Evolutionary conservation across 1,140 invertebrate species (phyloP).

Genomic region (Hyphantria cunea): DNA sequence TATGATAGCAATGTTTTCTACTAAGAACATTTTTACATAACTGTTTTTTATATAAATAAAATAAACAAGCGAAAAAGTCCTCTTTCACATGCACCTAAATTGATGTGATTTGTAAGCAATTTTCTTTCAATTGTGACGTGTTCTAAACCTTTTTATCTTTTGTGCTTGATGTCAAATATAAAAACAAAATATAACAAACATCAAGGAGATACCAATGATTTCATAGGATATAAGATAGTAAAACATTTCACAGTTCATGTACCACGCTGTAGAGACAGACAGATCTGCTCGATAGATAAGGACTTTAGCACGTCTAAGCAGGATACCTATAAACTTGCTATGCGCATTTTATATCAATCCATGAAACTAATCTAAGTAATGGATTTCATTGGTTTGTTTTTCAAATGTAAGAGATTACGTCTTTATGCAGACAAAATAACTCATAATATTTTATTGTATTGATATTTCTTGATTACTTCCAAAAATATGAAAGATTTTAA

Average conservation of each 20-base stretch:
- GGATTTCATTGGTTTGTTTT: too few relatives aligned
- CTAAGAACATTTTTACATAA: too few relatives aligned
- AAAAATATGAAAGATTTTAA: too few relatives aligned
- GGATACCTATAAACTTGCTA: conserved; percentile 9
- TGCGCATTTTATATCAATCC: conserved; percentile 27
- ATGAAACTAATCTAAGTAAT: conserved; percentile 17
- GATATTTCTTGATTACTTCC: too few relatives aligned
- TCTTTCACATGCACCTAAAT: too few relatives aligned
- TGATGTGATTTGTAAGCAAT: too few relatives aligned
- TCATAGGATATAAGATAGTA: not conserved
- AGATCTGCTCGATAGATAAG: conserved; percentile 10
- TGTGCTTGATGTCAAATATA: not conserved
- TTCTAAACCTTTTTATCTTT: not conserved
- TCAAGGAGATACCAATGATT: not conserved
- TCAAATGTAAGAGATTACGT: too few relatives aligned
- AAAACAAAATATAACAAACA: not conserved
- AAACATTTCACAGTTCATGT: conserved; percentile 9
- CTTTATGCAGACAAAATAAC: too few relatives aligned
- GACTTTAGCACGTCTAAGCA: conserved; percentile 1
- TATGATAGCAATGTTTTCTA: not conserved
- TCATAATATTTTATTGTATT: too few relatives aligned
- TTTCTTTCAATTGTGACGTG: too few relatives aligned
- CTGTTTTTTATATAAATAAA: too few relatives aligned
- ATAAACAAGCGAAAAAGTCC: too few relatives aligned
- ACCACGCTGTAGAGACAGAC: not conserved